These are phyloP conservation scores for Sphinx pinastri DNA, from an alignment of 2,888 invertebrate species.

Conservation along the genomic window DNA sequence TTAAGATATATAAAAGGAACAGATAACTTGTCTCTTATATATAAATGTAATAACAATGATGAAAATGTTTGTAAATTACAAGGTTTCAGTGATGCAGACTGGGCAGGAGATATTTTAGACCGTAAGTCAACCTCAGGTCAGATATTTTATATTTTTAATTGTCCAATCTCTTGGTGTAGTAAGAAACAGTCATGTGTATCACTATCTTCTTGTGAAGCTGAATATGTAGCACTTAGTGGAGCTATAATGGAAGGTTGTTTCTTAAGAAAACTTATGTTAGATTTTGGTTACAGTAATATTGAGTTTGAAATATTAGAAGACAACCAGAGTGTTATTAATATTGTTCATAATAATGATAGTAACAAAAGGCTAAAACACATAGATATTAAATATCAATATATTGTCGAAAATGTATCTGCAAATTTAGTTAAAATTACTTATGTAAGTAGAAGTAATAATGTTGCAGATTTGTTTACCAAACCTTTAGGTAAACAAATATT, in stretches of 20 bases:
- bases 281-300: background rate
- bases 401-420: background rate
- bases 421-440: background rate
- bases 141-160: conserved; percentile 27
- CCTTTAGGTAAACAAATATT: background rate
- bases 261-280: background rate
- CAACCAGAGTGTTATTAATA: conserved; percentile 4
- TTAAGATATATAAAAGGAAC: background rate
- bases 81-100: conserved; percentile 31
- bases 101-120: conserved; percentile 29
- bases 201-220: background rate
- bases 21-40: background rate
- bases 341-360: conserved; percentile 19
- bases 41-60: background rate
- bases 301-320: background rate
- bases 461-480: background rate
- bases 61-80: background rate
- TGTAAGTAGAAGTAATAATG: background rate
- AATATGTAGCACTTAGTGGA: background rate
- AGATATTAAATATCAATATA: conserved; percentile 24
- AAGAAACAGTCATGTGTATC: background rate
- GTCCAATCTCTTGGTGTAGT: conserved; percentile 23
- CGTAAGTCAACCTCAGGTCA: conserved; percentile 31
- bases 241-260: background rate
- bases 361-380: conserved; percentile 22